These are phyloP conservation scores for Xyliphius kryptos DNA, from an alignment of 2,113 vertebrate genomes.

Conservation along the genomic window DNA sequence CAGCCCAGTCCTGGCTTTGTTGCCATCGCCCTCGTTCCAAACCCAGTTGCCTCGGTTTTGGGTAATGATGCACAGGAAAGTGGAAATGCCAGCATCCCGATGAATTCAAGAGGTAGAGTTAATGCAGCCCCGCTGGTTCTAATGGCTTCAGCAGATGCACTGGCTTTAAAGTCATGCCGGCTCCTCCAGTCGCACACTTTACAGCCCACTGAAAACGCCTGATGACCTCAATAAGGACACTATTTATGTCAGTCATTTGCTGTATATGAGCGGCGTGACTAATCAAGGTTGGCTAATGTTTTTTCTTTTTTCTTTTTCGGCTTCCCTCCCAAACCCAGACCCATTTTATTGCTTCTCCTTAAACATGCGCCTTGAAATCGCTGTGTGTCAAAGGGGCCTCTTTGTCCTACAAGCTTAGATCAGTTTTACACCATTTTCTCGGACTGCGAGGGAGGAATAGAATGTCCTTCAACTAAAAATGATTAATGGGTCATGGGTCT, in stretches of 20 bases:
- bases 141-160: conserved; percentile 60
- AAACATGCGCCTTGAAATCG: conserved; percentile 27
- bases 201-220: conserved; percentile 19
- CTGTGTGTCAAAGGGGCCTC: conserved; percentile 10
- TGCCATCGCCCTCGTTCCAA: no score
- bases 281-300: conserved; percentile 28
- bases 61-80: no score
- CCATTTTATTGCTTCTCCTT: conserved; percentile 23
- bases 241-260: conserved; percentile 34
- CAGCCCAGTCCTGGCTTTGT: no score
- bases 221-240: conserved; percentile 39
- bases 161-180: conserved; percentile 33
- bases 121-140: conserved; percentile 67
- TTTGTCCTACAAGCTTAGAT: conserved; percentile 6
- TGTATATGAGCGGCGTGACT: conserved; percentile 41
- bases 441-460: neutral
- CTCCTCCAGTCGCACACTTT: conserved; percentile 9
- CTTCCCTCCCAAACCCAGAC: conserved; percentile 17
- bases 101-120: conserved; percentile 49
- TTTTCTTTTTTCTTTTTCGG: conserved; percentile 25
- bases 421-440: conserved; percentile 6
- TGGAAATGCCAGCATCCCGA: no score
- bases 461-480: neutral
- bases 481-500: conserved; percentile 8
- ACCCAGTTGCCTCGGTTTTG: no score